Percentiles rank a stretch among this genome's conserved stretches.
Evolutionary conservation across 2,888 invertebrate species (phyloP).

Genomic region (Coelinius sp.): DNA sequence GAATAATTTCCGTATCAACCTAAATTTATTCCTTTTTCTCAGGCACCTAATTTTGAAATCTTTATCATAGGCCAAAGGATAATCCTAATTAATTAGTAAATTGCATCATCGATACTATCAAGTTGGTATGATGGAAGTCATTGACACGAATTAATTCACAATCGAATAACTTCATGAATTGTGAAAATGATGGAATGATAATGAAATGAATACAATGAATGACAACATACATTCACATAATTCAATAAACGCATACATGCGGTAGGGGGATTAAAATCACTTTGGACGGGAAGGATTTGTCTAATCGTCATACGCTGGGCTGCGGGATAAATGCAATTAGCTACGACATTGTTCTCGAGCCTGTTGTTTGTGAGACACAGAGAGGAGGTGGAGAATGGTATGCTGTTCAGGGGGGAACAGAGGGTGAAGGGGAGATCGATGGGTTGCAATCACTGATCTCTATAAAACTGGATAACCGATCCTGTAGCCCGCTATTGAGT

Average conservation of each 20-base stretch:
- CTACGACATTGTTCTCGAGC: constrained; percentile 37
- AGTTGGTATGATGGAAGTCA: neutral
- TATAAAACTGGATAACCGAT: too few relatives aligned
- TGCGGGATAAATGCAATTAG: constrained; percentile 39
- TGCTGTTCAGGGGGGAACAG: neutral
- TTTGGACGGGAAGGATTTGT: constrained; percentile 35
- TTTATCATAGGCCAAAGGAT: too few relatives aligned
- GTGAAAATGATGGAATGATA: neutral
- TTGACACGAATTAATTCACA: neutral
- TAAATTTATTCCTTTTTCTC: too few relatives aligned
- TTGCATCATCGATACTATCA: too few relatives aligned
- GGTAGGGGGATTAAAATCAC: constrained; percentile 6
- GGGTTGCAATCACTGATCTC: constrained; percentile 20
- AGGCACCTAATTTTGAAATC: too few relatives aligned
- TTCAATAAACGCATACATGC: neutral
- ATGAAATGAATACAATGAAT: neutral
- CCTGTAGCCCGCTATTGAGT: too few relatives aligned
- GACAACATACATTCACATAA: neutral
- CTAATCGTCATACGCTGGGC: constrained; percentile 38
- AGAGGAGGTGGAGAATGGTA: neutral
- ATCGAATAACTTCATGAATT: neutral
- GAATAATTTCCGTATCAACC: neutral
- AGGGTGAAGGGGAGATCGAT: neutral
- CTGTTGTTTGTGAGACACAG: constrained; percentile 21
- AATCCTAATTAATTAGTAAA: too few relatives aligned